Evolutionary conservation across 2,888 invertebrate genomes (phyloP).

Genomic region (Trissoscelio sp.): DNA sequence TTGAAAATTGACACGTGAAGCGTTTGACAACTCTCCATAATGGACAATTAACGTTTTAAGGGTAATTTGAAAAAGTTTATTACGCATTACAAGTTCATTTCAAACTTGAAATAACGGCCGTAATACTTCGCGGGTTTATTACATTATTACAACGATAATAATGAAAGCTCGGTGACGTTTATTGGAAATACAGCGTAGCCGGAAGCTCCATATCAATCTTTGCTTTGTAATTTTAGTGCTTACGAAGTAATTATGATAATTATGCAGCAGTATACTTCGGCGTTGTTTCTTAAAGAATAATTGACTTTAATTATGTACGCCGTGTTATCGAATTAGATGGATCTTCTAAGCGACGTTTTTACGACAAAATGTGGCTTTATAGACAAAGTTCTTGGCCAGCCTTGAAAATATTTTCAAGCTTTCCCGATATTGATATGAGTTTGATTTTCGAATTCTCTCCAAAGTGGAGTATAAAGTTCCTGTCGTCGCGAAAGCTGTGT

Average conservation of each 20-base stretch:
- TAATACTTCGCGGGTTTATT: conserved; percentile 24
- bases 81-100: conserved; percentile 44
- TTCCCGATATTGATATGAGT: conserved; percentile 13
- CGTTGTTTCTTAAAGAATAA: conserved; percentile 14
- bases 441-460: conserved; percentile 1
- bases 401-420: not conserved
- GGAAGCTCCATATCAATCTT: conserved; percentile 48
- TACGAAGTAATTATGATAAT: conserved; percentile 39
- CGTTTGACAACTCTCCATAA: conserved; percentile 20
- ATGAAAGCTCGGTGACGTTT: conserved; percentile 29
- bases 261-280: not conserved
- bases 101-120: conserved; percentile 23
- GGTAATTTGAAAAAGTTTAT: conserved; percentile 43
- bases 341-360: not conserved
- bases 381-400: not conserved
- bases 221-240: conserved; percentile 32
- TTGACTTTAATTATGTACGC: conserved; percentile 2
- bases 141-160: conserved; percentile 32
- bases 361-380: not conserved
- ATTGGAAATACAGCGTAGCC: conserved; percentile 38
- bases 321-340: not conserved
- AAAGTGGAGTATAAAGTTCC: not conserved
- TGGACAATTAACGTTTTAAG: conserved; percentile 34
- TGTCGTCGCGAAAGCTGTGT: not conserved
- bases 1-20: conserved; percentile 33